Conservation (phyloP, 2,888 invertebrate genomes). For the Halictus quadricinctus region DNA sequence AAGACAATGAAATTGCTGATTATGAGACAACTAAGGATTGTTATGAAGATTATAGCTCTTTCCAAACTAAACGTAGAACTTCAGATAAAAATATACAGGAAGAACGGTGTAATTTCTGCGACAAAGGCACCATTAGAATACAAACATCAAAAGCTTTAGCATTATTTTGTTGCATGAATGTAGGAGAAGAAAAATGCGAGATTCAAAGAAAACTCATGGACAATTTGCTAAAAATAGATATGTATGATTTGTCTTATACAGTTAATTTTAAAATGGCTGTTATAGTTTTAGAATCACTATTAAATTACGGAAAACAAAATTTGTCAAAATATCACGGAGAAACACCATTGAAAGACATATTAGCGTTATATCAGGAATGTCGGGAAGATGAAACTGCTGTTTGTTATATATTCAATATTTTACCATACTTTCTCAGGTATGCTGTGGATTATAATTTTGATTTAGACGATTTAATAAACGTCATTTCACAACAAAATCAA, state of each 20-base stretch:
- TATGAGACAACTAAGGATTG: conserved; percentile 18
- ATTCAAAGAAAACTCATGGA: conserved; percentile 68
- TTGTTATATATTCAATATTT: conserved; percentile 76
- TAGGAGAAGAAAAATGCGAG: conserved; percentile 57
- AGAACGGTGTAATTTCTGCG: conserved; percentile 28
- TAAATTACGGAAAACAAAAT: conserved; percentile 56
- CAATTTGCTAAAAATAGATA: conserved; percentile 73
- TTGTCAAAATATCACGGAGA: conserved; percentile 59
- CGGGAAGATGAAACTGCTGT: conserved; percentile 76
- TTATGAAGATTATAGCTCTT: conserved; percentile 26
- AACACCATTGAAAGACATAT: conserved; percentile 72
- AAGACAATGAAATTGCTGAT: conserved; percentile 53
- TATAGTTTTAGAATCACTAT: conserved; percentile 77
- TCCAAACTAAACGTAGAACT: conserved; percentile 36
- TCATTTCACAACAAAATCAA: conserved; percentile 27
- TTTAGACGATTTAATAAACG: conserved; percentile 28
- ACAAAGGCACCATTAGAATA: conserved; percentile 65
- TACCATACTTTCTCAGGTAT: conserved; percentile 73
- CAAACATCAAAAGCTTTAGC: conserved; percentile 71
- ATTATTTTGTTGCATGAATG: conserved; percentile 69
- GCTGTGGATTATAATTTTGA: conserved; percentile 37
- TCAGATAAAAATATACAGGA: conserved; percentile 19
- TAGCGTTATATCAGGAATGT: conserved; percentile 75
- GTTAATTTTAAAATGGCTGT: conserved; percentile 75
- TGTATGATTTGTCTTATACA: conserved; percentile 64